A percentile compares a stretch with the other conserved stretches of the same genome.
These are phyloP conservation scores for Papilio helenus DNA, from an alignment of 1,140 invertebrate genomes.

Conservation along the genomic window DNA sequence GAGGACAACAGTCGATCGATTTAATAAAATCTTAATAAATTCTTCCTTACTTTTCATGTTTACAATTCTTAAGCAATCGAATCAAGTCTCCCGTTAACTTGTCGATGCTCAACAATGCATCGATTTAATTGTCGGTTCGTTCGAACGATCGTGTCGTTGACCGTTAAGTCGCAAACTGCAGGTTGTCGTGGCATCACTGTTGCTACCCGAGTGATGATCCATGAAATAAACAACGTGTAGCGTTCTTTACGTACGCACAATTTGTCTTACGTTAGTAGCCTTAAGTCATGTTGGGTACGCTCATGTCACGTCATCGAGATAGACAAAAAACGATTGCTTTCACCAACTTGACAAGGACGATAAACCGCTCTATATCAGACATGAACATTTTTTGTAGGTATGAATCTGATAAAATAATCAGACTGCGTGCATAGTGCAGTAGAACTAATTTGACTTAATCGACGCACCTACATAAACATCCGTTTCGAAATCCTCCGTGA, in stretches of 20 bases:
- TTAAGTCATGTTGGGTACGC: neutral
- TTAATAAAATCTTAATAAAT: neutral
- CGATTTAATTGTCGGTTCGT: constrained; percentile 67
- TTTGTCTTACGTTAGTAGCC: neutral
- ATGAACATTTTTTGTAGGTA: neutral
- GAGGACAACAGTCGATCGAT: neutral
- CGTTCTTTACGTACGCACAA: neutral
- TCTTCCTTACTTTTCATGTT: neutral
- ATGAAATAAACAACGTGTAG: neutral
- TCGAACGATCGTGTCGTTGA: constrained; percentile 60
- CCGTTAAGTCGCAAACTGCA: constrained; percentile 62
- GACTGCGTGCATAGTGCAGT: neutral
- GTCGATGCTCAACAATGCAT: constrained; percentile 52
- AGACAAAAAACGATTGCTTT: constrained; percentile 1
- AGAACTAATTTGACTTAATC: neutral
- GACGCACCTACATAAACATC: constrained; percentile 9
- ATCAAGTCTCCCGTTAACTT: constrained; percentile 41
- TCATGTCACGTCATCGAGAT: neutral
- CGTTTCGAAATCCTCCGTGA: constrained; percentile 10
- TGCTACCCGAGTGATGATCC: constrained; percentile 27
- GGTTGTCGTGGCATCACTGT: constrained; percentile 47
- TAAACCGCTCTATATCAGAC: neutral
- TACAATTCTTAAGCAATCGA: constrained; percentile 8
- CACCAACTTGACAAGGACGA: neutral
- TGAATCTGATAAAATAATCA: neutral